phyloP scores from a whole-genome alignment of 2,797 vertebrate genomes.

The Orientallactaga sibirica region DNA sequence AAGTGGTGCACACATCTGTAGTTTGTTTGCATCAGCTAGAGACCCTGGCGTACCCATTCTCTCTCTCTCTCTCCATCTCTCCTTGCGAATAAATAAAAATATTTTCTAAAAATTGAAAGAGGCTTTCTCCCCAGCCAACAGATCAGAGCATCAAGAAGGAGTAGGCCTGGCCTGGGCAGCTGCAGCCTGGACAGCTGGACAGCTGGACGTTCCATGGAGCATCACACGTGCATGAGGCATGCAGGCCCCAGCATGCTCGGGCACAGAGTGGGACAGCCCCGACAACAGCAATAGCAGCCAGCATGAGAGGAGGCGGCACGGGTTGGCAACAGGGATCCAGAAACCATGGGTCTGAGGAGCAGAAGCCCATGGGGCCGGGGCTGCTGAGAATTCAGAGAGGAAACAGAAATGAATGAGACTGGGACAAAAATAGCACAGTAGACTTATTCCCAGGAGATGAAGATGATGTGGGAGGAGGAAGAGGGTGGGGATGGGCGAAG shows the following conservation, averaged over 20 bases:
- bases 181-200: background rate
- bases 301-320: fast-evolving
- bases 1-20: no score
- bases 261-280: fast-evolving
- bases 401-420: fast-evolving
- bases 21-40: no score
- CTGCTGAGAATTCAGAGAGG: background rate
- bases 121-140: no score
- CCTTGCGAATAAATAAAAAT: no score
- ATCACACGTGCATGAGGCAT: fast-evolving
- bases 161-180: background rate
- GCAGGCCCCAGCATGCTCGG: background rate
- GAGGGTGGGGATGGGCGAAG: fast-evolving
- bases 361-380: background rate
- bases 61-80: no score
- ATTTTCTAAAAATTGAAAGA: no score
- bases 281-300: background rate
- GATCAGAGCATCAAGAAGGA: background rate
- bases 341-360: background rate
- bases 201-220: background rate
- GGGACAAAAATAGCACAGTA: fast-evolving
- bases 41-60: no score
- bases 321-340: fast-evolving
- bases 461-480: fast-evolving
- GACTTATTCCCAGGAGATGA: background rate